phyloP scores from a whole-genome alignment of 1,140 invertebrate species.

The Hestina assimilis region DNA sequence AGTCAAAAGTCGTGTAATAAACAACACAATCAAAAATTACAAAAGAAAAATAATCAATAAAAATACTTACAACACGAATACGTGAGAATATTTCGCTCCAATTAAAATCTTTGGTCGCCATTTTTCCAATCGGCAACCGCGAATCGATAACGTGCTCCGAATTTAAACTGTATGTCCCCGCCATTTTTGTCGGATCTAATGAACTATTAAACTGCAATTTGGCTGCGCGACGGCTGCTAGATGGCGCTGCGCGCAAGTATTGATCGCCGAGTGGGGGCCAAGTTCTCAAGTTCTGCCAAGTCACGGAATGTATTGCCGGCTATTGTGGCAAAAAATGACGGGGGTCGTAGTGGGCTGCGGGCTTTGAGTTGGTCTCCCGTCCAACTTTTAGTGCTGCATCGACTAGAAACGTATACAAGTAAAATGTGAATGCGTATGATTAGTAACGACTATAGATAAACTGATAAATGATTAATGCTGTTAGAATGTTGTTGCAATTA shows the following conservation, averaged over 20 bases:
- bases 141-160: slow-evolving; percentile 71
- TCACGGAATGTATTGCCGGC: slow-evolving; percentile 74
- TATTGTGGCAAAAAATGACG: slow-evolving; percentile 71
- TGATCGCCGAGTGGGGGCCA: slow-evolving; percentile 60
- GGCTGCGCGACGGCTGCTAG: slow-evolving; percentile 69
- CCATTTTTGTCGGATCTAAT: slow-evolving; percentile 75
- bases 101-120: slow-evolving; percentile 4
- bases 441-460: neutral
- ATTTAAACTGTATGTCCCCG: slow-evolving; percentile 73
- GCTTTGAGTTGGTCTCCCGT: slow-evolving; percentile 1
- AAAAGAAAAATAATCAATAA: neutral
- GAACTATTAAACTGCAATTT: slow-evolving; percentile 78
- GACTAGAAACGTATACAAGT: neutral
- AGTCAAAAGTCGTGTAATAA: too few relatives aligned
- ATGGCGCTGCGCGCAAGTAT: slow-evolving; percentile 73
- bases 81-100: neutral
- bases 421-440: too few relatives aligned
- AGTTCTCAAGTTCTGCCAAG: slow-evolving; percentile 72
- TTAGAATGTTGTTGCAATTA: neutral
- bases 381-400: slow-evolving; percentile 5
- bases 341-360: slow-evolving; percentile 1
- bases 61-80: too few relatives aligned
- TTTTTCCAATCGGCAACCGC: slow-evolving; percentile 36
- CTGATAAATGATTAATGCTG: neutral
- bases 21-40: neutral